phyloP scores from a whole-genome alignment of 2,797 vertebrate species.

The Babyrousa celebensis region DNA sequence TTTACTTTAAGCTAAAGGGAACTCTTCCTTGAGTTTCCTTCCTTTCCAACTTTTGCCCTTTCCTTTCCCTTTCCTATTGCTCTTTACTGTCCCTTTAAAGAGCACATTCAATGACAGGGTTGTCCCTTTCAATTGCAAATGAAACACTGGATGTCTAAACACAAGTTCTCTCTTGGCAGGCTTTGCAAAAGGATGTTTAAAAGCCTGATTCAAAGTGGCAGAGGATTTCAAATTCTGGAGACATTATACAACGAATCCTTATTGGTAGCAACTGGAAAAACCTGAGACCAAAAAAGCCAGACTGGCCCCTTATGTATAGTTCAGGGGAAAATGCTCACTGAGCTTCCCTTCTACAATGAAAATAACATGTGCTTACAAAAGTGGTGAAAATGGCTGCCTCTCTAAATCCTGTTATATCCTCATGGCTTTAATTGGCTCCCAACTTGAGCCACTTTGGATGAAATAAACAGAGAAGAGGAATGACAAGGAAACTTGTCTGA shows the following conservation, averaged over 20 bases:
- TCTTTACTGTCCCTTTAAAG: not conserved
- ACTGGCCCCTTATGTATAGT: not conserved
- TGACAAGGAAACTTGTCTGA: not conserved
- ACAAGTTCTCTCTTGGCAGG: accelerated
- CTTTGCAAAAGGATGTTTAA: not conserved
- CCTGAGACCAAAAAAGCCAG: not conserved
- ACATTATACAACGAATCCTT: not conserved
- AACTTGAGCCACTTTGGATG: not conserved
- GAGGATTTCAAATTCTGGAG: not conserved
- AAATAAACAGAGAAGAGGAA: not conserved
- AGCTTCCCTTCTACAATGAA: not conserved
- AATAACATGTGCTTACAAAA: not conserved
- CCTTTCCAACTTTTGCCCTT: conserved; percentile 6
- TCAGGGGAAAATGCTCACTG: not conserved
- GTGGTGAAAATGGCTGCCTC: not conserved
- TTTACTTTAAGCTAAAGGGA: conserved; percentile 30
- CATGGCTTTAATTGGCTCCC: not conserved
- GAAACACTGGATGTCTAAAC: not conserved
- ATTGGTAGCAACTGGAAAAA: not conserved
- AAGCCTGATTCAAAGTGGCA: not conserved
- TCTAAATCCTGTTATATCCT: accelerated
- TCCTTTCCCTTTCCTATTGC: not conserved
- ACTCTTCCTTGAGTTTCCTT: conserved; percentile 51
- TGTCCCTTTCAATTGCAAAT: conserved; percentile 65
- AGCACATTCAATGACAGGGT: conserved; percentile 23